phyloP scores from a whole-genome alignment of 2,888 invertebrate species.

The Gasteruption jaculator region DNA sequence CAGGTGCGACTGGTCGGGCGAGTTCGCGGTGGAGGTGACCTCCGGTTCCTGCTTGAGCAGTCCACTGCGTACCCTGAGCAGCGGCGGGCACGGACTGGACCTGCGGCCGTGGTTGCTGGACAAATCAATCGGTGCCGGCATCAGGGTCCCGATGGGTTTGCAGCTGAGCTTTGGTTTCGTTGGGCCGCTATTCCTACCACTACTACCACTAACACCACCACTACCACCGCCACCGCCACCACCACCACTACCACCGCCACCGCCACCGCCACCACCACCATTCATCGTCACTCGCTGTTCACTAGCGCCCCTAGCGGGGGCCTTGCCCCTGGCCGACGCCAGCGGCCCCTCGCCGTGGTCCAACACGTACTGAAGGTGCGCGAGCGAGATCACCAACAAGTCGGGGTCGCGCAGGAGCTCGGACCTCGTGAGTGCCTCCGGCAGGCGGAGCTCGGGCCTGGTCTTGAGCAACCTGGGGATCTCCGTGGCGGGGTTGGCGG shows the following conservation, averaged over 20 bases:
- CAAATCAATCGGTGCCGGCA: conserved; percentile 47
- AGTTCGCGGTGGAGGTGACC: conserved; percentile 44
- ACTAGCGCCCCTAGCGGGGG: conserved; percentile 20
- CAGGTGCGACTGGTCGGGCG: conserved; percentile 57
- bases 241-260: conserved; percentile 22
- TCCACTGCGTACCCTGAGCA: conserved; percentile 42
- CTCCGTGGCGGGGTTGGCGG: conserved; percentile 70
- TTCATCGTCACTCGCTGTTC: conserved; percentile 25
- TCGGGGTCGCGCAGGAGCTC: conserved; percentile 73
- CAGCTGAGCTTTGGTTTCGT: conserved; percentile 43
- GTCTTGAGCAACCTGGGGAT: conserved; percentile 70
- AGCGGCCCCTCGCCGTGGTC: conserved; percentile 41
- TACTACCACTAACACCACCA: conserved; percentile 19
- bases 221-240: conserved; percentile 18
- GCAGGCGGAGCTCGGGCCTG: conserved; percentile 68
- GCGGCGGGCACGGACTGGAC: conserved; percentile 35
- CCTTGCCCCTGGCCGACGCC: conserved; percentile 22
- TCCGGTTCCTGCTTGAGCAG: conserved; percentile 45
- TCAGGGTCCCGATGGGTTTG: conserved; percentile 46
- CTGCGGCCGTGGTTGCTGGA: conserved; percentile 39
- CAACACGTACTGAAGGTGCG: conserved; percentile 59
- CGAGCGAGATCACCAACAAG: conserved; percentile 70
- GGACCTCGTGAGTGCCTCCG: conserved; percentile 70
- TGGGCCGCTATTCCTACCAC: conserved; percentile 15
- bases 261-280: conserved; percentile 19